Percentiles rank a stretch among this genome's conserved stretches.
Conservation (phyloP, 2,797 vertebrate species). For the Lemur catta region DNA sequence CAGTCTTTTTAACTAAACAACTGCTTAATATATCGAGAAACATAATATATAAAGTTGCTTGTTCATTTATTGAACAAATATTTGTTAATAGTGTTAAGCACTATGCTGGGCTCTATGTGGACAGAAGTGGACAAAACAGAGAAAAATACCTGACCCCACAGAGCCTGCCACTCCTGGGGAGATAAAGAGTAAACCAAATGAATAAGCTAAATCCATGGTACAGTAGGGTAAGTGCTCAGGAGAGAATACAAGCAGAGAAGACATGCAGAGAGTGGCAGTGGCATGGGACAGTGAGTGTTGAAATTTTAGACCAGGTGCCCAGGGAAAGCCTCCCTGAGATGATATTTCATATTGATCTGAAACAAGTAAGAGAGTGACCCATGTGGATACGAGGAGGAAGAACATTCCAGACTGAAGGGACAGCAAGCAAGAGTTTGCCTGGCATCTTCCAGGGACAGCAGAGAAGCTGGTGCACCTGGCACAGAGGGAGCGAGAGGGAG, state of each 20-base stretch:
- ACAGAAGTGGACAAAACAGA: background rate
- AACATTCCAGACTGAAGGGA: background rate
- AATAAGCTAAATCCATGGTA: background rate
- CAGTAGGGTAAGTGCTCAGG: background rate
- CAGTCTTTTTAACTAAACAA: slow-evolving; percentile 5
- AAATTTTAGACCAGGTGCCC: background rate
- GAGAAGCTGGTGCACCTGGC: background rate
- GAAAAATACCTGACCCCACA: background rate
- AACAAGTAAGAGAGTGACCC: background rate
- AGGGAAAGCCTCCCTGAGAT: background rate
- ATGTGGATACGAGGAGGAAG: background rate
- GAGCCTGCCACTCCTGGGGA: background rate
- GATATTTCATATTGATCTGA: background rate
- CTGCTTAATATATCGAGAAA: background rate
- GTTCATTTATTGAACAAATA: background rate
- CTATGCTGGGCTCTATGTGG: background rate
- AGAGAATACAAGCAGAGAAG: background rate
- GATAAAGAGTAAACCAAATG: background rate
- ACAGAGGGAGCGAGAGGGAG: too few relatives aligned
- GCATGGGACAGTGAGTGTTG: accelerated
- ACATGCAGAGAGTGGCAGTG: too few relatives aligned
- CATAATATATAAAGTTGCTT: background rate
- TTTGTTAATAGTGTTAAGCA: background rate
- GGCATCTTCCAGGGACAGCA: background rate
- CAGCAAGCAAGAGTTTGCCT: background rate